Base-by-base conservation (phyloP, 2,888 invertebrate genomes). In the Chironomus riparius region DNA sequence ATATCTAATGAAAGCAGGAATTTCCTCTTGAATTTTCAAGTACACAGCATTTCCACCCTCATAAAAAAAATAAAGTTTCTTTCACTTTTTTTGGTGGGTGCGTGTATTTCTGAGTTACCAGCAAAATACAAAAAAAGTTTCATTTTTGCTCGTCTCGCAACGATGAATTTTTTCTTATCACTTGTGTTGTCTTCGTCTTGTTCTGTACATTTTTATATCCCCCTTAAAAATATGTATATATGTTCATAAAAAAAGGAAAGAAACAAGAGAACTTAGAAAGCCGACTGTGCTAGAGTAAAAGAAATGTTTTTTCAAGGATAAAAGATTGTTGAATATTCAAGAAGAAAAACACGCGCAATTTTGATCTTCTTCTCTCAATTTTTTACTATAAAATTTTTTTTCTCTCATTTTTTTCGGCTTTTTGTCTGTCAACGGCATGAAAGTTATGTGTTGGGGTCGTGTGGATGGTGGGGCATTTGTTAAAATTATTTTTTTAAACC, bases 161-260 rank as follows among this genome's bases (percentile, higher is more conserved):
- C 56, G 47, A 70, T 70, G 70, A 24, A 50, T 47, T 56, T 38
- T 70, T 56, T 56, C 50, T 70, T 70, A 70, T 70, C 70, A 70
- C 15, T 70, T 47, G 28, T 70, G 6, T 38, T 22, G 15, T 47
- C 70, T n/a, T 70, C 47, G 0, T 47, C 13, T 12, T 18, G 2
- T 56, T 56, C 15, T 56, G 10, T 18, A 56, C 18, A 56, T 56
- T 56, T 56, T 56, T 56, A 56, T 18, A 18, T 56, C 18, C 56
- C n/a, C 56, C 18, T 56, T 7, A 50, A 50, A 50, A 38, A 38
- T 10, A 38, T 38, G 10, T 38, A 10, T 38, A 38, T 38, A 38
- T 38, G 10, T 38, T 38, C 38, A 38, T 38, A 38, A 38, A 38
- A 38, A 38, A 38, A 38, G 38, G 38, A 38, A 38, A 38, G 38